Conservation (phyloP, 2,113 vertebrate genomes). For the Circaetus cinerascens region DNA sequence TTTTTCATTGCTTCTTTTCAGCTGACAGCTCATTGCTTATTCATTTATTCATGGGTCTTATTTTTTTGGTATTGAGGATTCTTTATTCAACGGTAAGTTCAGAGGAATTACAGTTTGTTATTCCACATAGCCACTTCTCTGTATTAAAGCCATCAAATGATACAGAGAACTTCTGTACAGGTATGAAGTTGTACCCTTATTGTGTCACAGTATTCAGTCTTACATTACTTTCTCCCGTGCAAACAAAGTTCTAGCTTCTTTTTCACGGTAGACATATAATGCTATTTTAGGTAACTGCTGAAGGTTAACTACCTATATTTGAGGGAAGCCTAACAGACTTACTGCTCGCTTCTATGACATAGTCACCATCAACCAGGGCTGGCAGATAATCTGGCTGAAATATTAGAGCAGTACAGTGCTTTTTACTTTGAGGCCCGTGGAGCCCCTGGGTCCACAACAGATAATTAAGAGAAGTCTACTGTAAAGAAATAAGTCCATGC, state of each 20-base stretch:
- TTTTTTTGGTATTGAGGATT: not conserved
- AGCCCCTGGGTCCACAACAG: not conserved
- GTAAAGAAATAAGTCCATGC: not conserved
- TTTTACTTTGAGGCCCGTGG: not conserved
- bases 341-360: not conserved
- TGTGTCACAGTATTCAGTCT: not conserved
- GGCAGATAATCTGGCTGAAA: not conserved
- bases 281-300: not conserved
- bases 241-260: not conserved
- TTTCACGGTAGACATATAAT: not conserved
- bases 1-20: slow-evolving; percentile 12
- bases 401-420: not conserved
- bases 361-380: not conserved
- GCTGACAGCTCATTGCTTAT: not conserved
- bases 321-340: not conserved
- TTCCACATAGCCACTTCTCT: not conserved
- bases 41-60: not conserved
- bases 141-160: not conserved
- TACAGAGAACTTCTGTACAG: not conserved
- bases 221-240: not conserved
- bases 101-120: not conserved
- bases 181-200: not conserved
- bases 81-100: not conserved
- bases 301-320: not conserved
- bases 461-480: not conserved